A percentile compares a stretch with the other conserved stretches of the same genome.
These are phyloP conservation scores for Enteromius argenteus DNA, from an alignment of 2,797 vertebrate species.

Conservation along the genomic window DNA sequence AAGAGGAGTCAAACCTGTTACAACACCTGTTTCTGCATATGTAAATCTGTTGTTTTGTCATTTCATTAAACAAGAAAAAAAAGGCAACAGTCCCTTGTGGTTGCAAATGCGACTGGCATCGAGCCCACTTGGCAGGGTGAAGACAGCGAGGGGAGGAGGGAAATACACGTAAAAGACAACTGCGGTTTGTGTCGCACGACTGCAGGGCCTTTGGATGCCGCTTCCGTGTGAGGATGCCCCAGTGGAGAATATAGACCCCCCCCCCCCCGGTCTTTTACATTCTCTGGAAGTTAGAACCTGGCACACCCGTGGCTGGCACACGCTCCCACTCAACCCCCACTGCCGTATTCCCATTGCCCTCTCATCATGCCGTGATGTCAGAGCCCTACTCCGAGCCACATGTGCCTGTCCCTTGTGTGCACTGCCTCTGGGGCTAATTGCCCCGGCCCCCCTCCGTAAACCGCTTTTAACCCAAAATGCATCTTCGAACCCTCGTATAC, in stretches of 20 bases:
- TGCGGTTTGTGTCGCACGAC: slow-evolving; percentile 74
- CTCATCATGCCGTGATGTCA: slow-evolving; percentile 89
- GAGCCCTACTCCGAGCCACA: slow-evolving; percentile 81
- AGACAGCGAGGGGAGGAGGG: slow-evolving; percentile 56
- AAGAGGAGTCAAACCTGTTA: slow-evolving; percentile 94
- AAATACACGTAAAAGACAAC: slow-evolving; percentile 66
- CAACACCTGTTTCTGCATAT: slow-evolving; percentile 93
- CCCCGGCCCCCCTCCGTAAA: slow-evolving; percentile 72
- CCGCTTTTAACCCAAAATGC: slow-evolving; percentile 45
- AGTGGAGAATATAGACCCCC: slow-evolving; percentile 61
- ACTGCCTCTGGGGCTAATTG: slow-evolving; percentile 92
- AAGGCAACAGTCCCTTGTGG: slow-evolving; percentile 85
- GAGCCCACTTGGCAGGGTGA: slow-evolving; percentile 79
- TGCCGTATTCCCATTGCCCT: slow-evolving; percentile 82
- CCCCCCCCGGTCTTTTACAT: neutral
- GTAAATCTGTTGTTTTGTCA: slow-evolving; percentile 95
- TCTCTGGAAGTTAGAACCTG: slow-evolving; percentile 77
- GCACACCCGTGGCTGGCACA: slow-evolving; percentile 83
- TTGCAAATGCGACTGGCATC: slow-evolving; percentile 84
- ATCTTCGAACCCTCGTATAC: slow-evolving; percentile 46
- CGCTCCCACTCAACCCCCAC: slow-evolving; percentile 66
- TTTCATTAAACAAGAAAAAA: slow-evolving; percentile 87
- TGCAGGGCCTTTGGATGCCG: slow-evolving; percentile 76
- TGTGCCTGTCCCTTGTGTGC: slow-evolving; percentile 83
- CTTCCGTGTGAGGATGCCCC: slow-evolving; percentile 76